Base-by-base conservation (phyloP, 2,888 invertebrate genomes). In the Hydraecia micacea region DNA sequence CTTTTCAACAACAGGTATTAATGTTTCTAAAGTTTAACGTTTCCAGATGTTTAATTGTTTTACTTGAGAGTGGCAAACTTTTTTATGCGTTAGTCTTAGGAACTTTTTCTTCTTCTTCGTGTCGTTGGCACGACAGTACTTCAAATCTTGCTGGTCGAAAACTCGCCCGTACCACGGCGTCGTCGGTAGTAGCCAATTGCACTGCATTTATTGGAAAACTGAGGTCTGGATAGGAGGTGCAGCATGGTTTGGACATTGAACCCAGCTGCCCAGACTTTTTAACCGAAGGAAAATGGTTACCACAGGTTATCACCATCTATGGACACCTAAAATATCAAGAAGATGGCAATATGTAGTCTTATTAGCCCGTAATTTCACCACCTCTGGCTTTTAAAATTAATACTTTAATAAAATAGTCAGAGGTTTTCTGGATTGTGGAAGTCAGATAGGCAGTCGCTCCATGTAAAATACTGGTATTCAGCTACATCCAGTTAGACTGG, bases 1-100 rank as follows among this genome's bases (percentile, higher is more conserved):
- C 63, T 83, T 85, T 85, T 63, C 63, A 81, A 81, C 70, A 60
- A 85, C 71, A 67, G 49, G 55, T 52, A 28, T 75, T 81, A 72
- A 84, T 69, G 81, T 80, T 82, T 63, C 68, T 13, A 9, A 80
- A 84, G 58, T 79, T 69, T 73, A 65, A 63, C 28, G 58, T 36
- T 63, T 72, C 28, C 49, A 67, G 67, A 4, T 71, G 67, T 62
- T 80, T 80, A 49, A 84, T 58, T 73, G 66, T 46, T 71, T 52
- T 79, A 79, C 36, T 67, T 81, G 62, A 52, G 49, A 42, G 9
- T 9, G 49, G 15, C 21, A 15, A 81, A 85, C 62, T 71, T 79
- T 68, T 73, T 84, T 79, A 72, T 63, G 55, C 25, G 46, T 36
- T 52, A 46, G 63, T 42, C 32, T 80, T 52, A 36, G 21, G 28